Evolutionary conservation across 2,888 invertebrate species (phyloP).

Genomic region (Meloe dianella): DNA sequence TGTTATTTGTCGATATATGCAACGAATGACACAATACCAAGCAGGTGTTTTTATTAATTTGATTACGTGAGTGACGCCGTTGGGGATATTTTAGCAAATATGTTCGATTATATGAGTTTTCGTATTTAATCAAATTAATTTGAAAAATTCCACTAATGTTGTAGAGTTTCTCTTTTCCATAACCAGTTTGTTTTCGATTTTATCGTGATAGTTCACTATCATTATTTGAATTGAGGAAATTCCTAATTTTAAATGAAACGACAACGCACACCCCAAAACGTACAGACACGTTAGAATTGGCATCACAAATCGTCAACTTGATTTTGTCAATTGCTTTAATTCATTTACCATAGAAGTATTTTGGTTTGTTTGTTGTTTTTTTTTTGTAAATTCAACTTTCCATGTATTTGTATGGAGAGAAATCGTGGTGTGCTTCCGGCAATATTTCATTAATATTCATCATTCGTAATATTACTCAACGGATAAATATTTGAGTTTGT

Average conservation of each 20-base stretch:
- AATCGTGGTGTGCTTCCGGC: neutral
- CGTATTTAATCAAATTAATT: too few relatives aligned
- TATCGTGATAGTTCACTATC: neutral
- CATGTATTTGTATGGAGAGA: neutral
- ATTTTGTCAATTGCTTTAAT: too few relatives aligned
- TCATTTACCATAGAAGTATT: too few relatives aligned
- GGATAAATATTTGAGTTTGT: neutral
- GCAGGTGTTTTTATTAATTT: constrained; percentile 1
- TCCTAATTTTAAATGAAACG: too few relatives aligned
- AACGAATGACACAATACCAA: neutral
- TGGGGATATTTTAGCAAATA: neutral
- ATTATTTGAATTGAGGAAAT: neutral
- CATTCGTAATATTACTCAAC: neutral
- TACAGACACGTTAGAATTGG: too few relatives aligned
- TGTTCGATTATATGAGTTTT: neutral
- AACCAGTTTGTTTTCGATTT: neutral
- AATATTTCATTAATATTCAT: constrained; percentile 4
- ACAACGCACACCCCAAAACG: too few relatives aligned
- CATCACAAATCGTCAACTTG: too few relatives aligned
- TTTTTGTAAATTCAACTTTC: neutral
- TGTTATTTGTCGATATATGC: too few relatives aligned
- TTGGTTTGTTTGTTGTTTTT: too few relatives aligned
- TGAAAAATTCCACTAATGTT: neutral
- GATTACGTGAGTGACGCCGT: neutral
- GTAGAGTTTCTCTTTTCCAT: neutral